Conservation (phyloP, 2,113 vertebrate genomes). For the rabbit (Oryctolagus cuniculus) region mOryCun1.1 NC_091438.1:145843501-145844000, state of each 20-base stretch:
- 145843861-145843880: not conserved
- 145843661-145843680: not conserved
- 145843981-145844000: accelerated
- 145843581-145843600: not conserved
- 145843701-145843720: not conserved
- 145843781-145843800: no score
- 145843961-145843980: not conserved
- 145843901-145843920: not conserved
- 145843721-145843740: no score
- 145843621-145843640: not conserved
- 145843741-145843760: not conserved
- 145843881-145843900: no score
- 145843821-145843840: not conserved
- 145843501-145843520: not conserved
- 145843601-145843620: not conserved
- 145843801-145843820: no score
- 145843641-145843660: not conserved
- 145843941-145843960: not conserved
- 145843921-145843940: not conserved
- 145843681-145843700: not conserved
- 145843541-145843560: not conserved
- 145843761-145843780: not conserved
- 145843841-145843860: not conserved
- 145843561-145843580: not conserved
- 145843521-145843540: not conserved